These are phyloP conservation scores for Tricholaema leucomelas DNA, from an alignment of 2,113 vertebrate genomes.

Conservation along the genomic window DNA sequence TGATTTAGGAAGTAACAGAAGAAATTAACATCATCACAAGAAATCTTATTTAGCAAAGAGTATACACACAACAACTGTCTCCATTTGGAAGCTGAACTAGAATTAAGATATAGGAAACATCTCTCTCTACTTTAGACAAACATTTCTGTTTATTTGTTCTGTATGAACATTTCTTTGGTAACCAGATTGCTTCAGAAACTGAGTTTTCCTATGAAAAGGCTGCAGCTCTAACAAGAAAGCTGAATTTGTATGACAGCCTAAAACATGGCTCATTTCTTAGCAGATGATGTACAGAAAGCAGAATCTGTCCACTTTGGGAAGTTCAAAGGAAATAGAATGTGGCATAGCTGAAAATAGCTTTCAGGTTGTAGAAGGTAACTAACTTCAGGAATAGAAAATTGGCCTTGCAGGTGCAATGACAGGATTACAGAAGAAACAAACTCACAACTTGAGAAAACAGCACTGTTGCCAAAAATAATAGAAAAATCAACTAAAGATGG, in stretches of 20 bases:
- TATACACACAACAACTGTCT: background rate
- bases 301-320: background rate
- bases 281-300: background rate
- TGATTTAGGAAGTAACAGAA: background rate
- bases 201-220: background rate
- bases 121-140: background rate
- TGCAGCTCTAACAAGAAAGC: background rate
- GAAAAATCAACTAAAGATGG: background rate
- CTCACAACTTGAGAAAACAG: no score
- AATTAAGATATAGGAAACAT: background rate
- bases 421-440: background rate
- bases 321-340: background rate
- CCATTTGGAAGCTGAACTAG: background rate
- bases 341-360: background rate
- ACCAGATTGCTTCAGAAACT: background rate
- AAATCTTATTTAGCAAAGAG: background rate
- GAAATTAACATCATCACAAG: background rate
- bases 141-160: background rate
- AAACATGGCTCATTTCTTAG: background rate
- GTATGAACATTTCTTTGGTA: background rate
- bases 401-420: background rate
- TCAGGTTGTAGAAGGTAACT: background rate
- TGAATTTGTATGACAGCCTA: background rate
- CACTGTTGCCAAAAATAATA: background rate
- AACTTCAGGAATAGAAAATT: background rate